Conservation (phyloP, 2,888 invertebrate species). For the Halictus ligatus region DNA sequence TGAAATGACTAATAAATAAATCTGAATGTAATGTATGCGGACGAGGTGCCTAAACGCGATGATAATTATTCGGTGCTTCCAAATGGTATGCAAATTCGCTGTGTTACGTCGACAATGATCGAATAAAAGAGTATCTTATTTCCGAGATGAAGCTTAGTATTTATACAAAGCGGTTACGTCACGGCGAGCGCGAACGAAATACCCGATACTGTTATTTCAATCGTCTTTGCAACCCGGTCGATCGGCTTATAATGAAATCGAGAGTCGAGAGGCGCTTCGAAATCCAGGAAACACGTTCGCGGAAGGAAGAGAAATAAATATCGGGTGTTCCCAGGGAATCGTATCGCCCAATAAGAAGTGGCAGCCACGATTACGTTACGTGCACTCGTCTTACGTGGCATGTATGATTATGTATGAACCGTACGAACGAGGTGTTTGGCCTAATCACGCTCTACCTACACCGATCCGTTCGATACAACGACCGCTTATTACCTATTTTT, state of each 20-base stretch:
- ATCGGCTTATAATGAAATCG: conserved; percentile 49
- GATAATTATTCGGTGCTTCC: neutral
- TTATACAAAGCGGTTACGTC: neutral
- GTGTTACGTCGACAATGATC: neutral
- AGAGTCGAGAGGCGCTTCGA: conserved; percentile 36
- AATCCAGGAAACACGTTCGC: conserved; percentile 21
- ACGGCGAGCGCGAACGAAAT: neutral
- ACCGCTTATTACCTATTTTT: conserved; percentile 53
- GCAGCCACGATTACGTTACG: conserved; percentile 50
- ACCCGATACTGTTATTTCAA: neutral
- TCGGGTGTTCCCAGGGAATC: conserved; percentile 42
- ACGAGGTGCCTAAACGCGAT: neutral
- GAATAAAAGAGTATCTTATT: neutral
- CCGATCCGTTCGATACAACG: conserved; percentile 19
- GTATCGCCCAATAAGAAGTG: conserved; percentile 55
- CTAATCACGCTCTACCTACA: conserved; percentile 63
- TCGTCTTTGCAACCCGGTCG: neutral
- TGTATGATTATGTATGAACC: conserved; percentile 72
- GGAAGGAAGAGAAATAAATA: conserved; percentile 48
- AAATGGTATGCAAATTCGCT: neutral
- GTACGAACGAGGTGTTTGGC: conserved; percentile 72
- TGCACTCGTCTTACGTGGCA: conserved; percentile 65
- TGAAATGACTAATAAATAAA: neutral
- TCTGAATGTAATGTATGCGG: neutral
- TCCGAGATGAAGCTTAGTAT: neutral